Evolutionary conservation across 2,113 vertebrate species (phyloP), one percentile per base, ranked within the genome.

Genomic region (Poeciliopsis turrubarensis): DNA sequence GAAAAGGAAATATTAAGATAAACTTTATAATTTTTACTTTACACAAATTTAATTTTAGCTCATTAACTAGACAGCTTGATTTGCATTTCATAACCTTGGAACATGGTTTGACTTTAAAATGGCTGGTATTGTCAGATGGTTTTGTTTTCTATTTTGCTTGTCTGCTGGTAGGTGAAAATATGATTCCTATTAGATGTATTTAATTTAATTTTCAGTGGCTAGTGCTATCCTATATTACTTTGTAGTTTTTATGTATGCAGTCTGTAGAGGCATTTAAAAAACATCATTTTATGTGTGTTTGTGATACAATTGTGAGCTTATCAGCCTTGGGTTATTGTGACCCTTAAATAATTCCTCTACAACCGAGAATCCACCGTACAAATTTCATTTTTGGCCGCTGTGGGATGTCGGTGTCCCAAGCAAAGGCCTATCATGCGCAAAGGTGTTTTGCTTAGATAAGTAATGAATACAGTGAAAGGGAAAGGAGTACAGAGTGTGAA

Each of bases 371-470:
- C 73, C 78, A 72, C 72, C 73, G 79, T 82, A 65, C 81, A 82
- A 92, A 93, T 91, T 81, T 65, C 60, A 86, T 92, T 92, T 88
- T 88, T 89, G 81, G 84, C 83, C 54, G 66, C 70, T 77, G 71
- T 78, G 84, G 89, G 85, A 92, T 91, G 89, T 86, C 82, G 72
- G 25, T 70, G 79, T 90, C 86, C 91, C 85, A 86, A 86, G 89
- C 84, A 92, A 91, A 72, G 75, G 85, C 75, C 79, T 15, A 89
- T 85, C 86, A 73, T 72, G 77, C 71, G 77, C 54, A 89, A 94
- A 93, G 92, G 93, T 94, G 94, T 93, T 94, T 92, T 85, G 82
- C 84, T 87, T 81, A 91, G 91, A 95, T 94, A 95, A 95, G 91
- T 85, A 65, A 67, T 57, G 65, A 92, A 89, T 78, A 85, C 79